phyloP scores from a whole-genome alignment of 2,797 vertebrate genomes.

The Alcedo atthis region DNA sequence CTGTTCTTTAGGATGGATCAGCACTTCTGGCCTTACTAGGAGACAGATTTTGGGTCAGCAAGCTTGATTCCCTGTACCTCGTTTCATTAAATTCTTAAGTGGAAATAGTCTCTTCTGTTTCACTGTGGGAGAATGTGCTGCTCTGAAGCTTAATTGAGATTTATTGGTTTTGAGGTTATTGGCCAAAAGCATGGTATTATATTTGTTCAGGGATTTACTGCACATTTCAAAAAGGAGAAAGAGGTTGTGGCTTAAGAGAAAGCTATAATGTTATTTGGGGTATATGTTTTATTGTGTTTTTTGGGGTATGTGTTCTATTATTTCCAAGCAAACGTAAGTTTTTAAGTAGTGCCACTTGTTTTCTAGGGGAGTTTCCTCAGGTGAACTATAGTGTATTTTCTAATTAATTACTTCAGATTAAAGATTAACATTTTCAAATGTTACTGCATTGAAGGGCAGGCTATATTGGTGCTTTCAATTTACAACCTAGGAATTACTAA shows the following conservation, averaged over 20 bases:
- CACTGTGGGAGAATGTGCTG: background rate
- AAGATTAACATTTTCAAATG: constrained; percentile 16
- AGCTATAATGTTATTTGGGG: background rate
- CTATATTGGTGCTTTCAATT: background rate
- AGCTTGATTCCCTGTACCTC: background rate
- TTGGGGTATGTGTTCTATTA: background rate
- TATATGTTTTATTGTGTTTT: background rate
- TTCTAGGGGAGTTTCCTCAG: background rate
- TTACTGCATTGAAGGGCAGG: background rate
- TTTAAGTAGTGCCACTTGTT: constrained; percentile 1
- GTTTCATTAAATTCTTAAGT: background rate
- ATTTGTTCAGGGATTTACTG: constrained; percentile 25
- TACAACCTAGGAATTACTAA: constrained; percentile 21
- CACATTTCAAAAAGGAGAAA: constrained; percentile 3
- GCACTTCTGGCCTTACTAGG: background rate
- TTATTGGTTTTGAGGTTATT: background rate
- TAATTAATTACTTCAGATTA: constrained; percentile 38
- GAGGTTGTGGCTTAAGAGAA: background rate
- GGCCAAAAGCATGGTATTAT: background rate
- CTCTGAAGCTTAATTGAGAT: constrained; percentile 4
- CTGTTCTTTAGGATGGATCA: background rate
- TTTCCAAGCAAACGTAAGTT: background rate
- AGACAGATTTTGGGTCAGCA: background rate
- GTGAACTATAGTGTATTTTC: background rate
- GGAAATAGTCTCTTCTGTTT: background rate